Percentiles rank a stretch among this genome's conserved stretches.
Conservation (phyloP, 2,113 vertebrate species). For the Triplophysa siluroides region DNA sequence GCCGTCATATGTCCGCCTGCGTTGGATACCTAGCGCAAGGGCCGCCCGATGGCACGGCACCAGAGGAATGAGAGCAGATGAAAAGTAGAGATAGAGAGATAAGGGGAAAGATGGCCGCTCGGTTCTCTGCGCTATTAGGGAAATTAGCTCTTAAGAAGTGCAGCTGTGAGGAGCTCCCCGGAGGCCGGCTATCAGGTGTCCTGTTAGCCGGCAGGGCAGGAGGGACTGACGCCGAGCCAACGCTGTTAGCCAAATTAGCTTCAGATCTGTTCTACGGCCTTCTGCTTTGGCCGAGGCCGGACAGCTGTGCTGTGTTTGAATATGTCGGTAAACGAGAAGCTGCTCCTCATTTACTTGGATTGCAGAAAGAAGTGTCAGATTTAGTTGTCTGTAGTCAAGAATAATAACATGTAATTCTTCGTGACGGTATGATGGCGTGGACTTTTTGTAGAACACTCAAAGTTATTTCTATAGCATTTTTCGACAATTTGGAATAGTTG, state of each 20-base stretch:
- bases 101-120: slow-evolving; percentile 1
- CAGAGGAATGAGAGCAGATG: background rate
- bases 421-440: too few species aligned
- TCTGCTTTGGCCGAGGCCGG: slow-evolving; percentile 18
- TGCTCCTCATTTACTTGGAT: slow-evolving; percentile 18
- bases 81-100: slow-evolving; percentile 30
- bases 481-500: too few species aligned
- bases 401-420: background rate
- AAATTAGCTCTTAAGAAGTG: slow-evolving; percentile 46
- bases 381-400: background rate
- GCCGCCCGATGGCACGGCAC: background rate
- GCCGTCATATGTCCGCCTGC: background rate
- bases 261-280: slow-evolving; percentile 27
- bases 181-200: slow-evolving; percentile 37
- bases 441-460: too few species aligned
- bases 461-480: too few species aligned
- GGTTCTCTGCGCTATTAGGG: slow-evolving; percentile 36
- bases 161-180: slow-evolving; percentile 41
- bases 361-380: slow-evolving; percentile 1
- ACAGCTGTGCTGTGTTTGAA: slow-evolving; percentile 21
- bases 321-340: slow-evolving; percentile 20
- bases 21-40: slow-evolving; percentile 7
- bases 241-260: slow-evolving; percentile 42
- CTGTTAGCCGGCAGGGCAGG: slow-evolving; percentile 31
- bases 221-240: slow-evolving; percentile 32